These are phyloP conservation scores for Tanytarsus gracilentus DNA, from an alignment of 2,888 invertebrate genomes.

Conservation along the genomic window DNA sequence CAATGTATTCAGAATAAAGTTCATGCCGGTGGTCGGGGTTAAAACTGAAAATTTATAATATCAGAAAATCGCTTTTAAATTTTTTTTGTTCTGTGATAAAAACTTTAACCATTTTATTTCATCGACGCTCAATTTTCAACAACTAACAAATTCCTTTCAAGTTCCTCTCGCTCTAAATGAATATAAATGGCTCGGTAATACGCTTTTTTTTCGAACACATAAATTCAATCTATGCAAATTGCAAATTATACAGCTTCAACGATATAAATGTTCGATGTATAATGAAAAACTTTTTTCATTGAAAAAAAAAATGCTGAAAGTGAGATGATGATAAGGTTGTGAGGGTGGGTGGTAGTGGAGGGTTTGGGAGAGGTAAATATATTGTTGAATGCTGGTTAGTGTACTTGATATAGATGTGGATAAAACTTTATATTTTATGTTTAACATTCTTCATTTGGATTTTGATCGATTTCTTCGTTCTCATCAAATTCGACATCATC, in stretches of 20 bases:
- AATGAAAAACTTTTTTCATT: conserved; percentile 12
- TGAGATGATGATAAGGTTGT: no score
- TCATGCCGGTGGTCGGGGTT: no score
- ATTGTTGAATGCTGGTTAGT: no score
- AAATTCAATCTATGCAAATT: conserved; percentile 16
- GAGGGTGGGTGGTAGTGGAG: no score
- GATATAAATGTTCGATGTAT: conserved; percentile 11
- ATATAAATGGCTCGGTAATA: conserved; percentile 15
- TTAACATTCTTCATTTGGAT: not conserved
- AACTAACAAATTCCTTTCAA: not conserved
- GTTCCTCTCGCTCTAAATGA: not conserved
- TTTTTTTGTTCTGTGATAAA: no score
- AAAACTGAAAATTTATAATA: no score
- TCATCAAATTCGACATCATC: conserved; percentile 77
- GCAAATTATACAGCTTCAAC: conserved; percentile 8
- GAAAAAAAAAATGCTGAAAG: no score
- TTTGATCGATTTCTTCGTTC: conserved; percentile 38
- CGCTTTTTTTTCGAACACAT: conserved; percentile 13
- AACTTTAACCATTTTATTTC: no score
- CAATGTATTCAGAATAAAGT: no score
- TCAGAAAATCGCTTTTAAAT: no score
- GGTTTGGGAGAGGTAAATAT: no score
- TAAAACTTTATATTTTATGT: not conserved
- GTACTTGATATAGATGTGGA: not conserved
- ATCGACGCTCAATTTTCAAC: conserved; percentile 5